phyloP scores from a whole-genome alignment of 2,113 vertebrate genomes.

The Leptodactylus fuscus region DNA sequence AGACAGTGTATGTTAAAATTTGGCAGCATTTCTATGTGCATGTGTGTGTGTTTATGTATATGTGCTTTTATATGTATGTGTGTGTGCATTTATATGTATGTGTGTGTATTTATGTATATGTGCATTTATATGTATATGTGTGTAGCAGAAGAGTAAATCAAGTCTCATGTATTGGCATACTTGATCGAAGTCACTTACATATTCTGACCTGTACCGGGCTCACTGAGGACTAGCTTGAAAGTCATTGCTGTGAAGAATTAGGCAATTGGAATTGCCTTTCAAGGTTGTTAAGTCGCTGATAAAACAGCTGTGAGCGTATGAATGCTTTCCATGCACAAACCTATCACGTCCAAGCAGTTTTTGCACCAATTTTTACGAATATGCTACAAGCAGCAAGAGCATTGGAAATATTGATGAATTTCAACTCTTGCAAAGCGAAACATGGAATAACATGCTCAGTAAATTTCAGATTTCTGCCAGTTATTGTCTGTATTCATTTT shows the following conservation, averaged over 20 bases:
- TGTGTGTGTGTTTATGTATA: too few relatives aligned
- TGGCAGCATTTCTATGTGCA: too few relatives aligned
- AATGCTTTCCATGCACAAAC: slow-evolving; percentile 21
- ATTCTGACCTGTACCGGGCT: not conserved
- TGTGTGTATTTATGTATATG: too few relatives aligned
- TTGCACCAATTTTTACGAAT: slow-evolving; percentile 31
- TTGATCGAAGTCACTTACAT: not conserved
- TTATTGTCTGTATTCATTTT: not conserved
- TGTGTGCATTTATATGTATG: too few relatives aligned
- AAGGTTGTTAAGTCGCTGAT: slow-evolving; percentile 31
- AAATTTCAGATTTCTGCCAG: not conserved
- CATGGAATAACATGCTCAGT: not conserved
- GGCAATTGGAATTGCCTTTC: slow-evolving; percentile 18
- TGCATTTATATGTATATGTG: too few relatives aligned
- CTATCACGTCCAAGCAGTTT: not conserved
- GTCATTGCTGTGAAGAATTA: slow-evolving; percentile 31
- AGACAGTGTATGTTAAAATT: too few relatives aligned
- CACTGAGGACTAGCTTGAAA: not conserved
- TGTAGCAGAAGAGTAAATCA: not conserved
- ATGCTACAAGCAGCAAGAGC: not conserved
- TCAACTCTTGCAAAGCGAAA: not conserved
- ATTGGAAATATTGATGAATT: slow-evolving; percentile 3
- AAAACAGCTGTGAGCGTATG: slow-evolving; percentile 13
- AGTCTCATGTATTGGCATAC: too few relatives aligned
- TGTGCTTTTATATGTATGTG: too few relatives aligned